A percentile compares a stretch with the other conserved stretches of the same genome.
Conservation (phyloP, 1,140 invertebrate genomes). For the Drosophila pachea region DNA sequence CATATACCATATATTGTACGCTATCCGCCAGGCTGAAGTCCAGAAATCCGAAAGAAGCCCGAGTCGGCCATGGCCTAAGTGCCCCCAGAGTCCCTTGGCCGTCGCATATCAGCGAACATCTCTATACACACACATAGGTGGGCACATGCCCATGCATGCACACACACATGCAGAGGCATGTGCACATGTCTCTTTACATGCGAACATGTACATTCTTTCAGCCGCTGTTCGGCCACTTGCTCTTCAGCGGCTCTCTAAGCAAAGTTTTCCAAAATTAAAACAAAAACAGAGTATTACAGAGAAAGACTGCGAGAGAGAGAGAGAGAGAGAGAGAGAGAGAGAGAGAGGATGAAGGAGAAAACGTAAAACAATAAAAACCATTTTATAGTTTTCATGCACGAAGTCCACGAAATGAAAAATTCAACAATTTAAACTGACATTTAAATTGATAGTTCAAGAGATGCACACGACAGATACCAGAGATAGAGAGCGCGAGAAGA, state of each 20-base stretch:
- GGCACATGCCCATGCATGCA: constrained; percentile 21
- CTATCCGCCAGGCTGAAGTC: constrained; percentile 14
- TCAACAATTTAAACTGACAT: constrained; percentile 79
- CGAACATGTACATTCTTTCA: constrained; percentile 13
- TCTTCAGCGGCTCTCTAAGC: constrained; percentile 56
- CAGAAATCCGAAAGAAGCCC: constrained; percentile 74
- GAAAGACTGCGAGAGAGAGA: constrained; percentile 10
- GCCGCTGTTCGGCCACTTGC: constrained; percentile 15
- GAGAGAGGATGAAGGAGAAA: constrained; percentile 7
- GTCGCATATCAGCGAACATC: constrained; percentile 52
- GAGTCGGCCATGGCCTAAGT: constrained; percentile 50
- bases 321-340: constrained; percentile 7
- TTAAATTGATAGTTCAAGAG: constrained; percentile 79
- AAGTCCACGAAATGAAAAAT: constrained; percentile 78
- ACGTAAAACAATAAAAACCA: constrained; percentile 71
- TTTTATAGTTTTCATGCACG: constrained; percentile 77
- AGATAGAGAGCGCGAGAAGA: constrained; percentile 19
- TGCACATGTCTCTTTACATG: not conserved
- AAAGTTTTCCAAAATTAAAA: constrained; percentile 45
- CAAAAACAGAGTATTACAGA: constrained; percentile 23
- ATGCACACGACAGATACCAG: constrained; percentile 75
- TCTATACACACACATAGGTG: constrained; percentile 36
- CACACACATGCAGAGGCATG: constrained; percentile 25
- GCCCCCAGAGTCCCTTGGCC: constrained; percentile 34
- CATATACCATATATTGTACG: constrained; percentile 30